A percentile compares a stretch with the other conserved stretches of the same genome.
Evolutionary conservation across 2,113 vertebrate genomes (phyloP).

Genomic region (Hiodon alosoides): DNA sequence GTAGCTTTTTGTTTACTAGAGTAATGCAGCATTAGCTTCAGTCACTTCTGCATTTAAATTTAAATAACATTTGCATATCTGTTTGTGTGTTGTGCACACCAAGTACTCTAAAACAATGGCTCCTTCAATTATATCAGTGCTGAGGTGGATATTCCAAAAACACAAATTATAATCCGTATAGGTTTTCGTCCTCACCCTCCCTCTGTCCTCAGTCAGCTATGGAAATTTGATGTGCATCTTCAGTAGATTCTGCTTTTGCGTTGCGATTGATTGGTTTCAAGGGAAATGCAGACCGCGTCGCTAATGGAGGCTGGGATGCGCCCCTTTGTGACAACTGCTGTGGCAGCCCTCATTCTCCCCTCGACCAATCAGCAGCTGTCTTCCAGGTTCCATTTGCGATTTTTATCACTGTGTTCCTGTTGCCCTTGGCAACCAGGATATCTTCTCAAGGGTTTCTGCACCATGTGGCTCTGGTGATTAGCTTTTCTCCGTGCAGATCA

Average conservation of each 20-base stretch:
- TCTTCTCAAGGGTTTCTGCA: constrained; percentile 48
- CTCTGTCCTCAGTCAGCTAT: constrained; percentile 8
- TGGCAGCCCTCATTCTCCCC: constrained; percentile 8
- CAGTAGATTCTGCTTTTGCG: constrained; percentile 20
- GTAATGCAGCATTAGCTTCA: neutral
- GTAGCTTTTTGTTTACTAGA: neutral
- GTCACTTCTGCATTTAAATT: neutral
- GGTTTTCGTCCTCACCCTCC: constrained; percentile 21
- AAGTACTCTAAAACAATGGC: neutral
- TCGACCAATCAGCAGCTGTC: constrained; percentile 56
- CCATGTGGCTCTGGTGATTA: constrained; percentile 70
- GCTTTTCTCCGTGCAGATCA: constrained; percentile 47
- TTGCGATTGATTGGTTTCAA: constrained; percentile 22
- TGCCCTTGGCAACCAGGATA: constrained; percentile 59
- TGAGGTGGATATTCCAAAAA: neutral
- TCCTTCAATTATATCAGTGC: neutral
- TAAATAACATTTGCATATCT: constrained; percentile 1
- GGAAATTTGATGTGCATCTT: neutral
- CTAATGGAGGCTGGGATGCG: constrained; percentile 18
- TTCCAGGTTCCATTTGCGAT: constrained; percentile 54
- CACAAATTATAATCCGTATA: constrained; percentile 26
- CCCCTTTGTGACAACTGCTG: constrained; percentile 1
- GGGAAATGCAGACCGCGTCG: constrained; percentile 24
- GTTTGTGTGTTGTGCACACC: neutral
- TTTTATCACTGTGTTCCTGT: constrained; percentile 62